Conservation (phyloP, 2,888 invertebrate genomes). For the Ferrisia virgata region DNA sequence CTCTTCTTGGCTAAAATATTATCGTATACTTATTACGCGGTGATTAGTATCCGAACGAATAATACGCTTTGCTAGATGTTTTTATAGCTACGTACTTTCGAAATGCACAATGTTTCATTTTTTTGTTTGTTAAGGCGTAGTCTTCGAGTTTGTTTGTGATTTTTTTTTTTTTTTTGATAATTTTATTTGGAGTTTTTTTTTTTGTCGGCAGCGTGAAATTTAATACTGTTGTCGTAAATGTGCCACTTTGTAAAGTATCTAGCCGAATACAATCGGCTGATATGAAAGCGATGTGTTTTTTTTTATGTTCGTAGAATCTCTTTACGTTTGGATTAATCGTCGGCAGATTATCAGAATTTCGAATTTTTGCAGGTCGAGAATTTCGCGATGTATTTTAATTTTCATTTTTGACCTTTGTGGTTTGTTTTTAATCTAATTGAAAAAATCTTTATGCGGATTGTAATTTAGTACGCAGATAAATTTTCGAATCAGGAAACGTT, state of each 20-base stretch:
- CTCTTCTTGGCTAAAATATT: neutral
- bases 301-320: neutral
- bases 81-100: neutral
- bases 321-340: neutral
- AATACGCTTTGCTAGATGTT: too few relatives aligned
- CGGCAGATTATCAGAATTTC: neutral
- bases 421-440: too few relatives aligned
- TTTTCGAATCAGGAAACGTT: too few relatives aligned
- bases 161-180: neutral
- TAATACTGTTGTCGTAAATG: neutral
- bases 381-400: neutral
- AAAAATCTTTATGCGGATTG: too few relatives aligned
- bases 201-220: neutral
- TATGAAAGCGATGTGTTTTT: neutral
- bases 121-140: neutral
- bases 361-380: neutral
- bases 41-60: neutral
- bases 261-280: neutral
- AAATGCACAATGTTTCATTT: neutral
- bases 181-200: neutral
- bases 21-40: neutral
- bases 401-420: too few relatives aligned
- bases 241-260: neutral
- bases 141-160: neutral
- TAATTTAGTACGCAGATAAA: too few relatives aligned